Evolutionary conservation across 2,113 vertebrate genomes (phyloP).

Genomic region (Orycteropus afer): DNA sequence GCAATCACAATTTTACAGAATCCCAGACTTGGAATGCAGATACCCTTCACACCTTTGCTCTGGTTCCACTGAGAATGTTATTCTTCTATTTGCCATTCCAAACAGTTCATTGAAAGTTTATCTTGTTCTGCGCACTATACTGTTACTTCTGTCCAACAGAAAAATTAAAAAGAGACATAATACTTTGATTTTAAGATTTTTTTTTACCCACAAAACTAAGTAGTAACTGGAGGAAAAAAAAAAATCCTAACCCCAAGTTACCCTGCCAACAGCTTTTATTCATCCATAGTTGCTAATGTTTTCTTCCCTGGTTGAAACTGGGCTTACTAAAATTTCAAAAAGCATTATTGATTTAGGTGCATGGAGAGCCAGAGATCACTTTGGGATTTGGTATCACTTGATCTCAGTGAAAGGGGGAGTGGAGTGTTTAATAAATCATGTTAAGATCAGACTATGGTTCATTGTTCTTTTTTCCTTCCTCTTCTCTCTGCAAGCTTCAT

Average conservation of each 20-base stretch:
- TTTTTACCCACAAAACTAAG: too few relatives aligned
- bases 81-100: neutral
- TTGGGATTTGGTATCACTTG: neutral
- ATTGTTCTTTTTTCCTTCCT: neutral
- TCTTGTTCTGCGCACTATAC: neutral
- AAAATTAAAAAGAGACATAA: too few relatives aligned
- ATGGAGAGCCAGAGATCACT: neutral
- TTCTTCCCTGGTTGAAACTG: neutral
- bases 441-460: neutral
- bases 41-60: neutral
- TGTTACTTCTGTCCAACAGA: too few relatives aligned
- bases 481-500: neutral
- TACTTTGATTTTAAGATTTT: too few relatives aligned
- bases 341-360: neutral
- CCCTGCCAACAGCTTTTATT: neutral
- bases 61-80: neutral
- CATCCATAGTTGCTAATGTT: neutral
- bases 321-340: neutral
- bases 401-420: neutral
- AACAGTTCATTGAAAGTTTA: neutral
- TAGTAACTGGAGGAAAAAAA: too few relatives aligned
- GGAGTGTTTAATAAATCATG: neutral
- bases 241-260: neutral
- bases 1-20: neutral
- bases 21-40: neutral